A percentile compares a stretch with the other conserved stretches of the same genome.
Conservation (phyloP, 2,888 invertebrate species). For the Phengaris alcon region DNA sequence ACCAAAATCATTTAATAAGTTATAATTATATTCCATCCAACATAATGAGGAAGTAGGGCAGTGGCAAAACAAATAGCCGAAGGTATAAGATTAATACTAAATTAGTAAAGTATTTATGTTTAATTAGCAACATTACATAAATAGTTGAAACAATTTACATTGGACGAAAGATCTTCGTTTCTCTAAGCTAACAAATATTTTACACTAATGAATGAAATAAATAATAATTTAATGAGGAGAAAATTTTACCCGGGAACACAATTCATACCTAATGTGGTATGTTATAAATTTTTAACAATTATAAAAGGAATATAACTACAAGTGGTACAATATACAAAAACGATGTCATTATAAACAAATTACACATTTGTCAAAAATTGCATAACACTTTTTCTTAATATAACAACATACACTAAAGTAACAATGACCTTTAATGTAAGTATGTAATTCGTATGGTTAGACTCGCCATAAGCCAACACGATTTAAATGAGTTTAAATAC, state of each 20-base stretch:
- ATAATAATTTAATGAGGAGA: slow-evolving; percentile 27
- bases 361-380: slow-evolving; percentile 26
- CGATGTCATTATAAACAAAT: slow-evolving; percentile 13
- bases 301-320: slow-evolving; percentile 24
- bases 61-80: background rate
- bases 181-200: slow-evolving; percentile 29
- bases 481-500: slow-evolving; percentile 8
- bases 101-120: slow-evolving; percentile 4
- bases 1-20: background rate
- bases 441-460: background rate
- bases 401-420: slow-evolving; percentile 13
- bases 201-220: slow-evolving; percentile 32
- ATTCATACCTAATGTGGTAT: background rate
- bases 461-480: background rate
- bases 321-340: slow-evolving; percentile 17
- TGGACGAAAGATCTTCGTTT: slow-evolving; percentile 20
- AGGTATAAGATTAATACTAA: slow-evolving; percentile 24
- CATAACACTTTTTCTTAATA: slow-evolving; percentile 20
- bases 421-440: slow-evolving; percentile 1
- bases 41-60: background rate
- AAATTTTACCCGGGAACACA: slow-evolving; percentile 6
- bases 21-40: background rate
- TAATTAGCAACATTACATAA: slow-evolving; percentile 25
- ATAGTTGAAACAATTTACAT: slow-evolving; percentile 20
- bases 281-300: slow-evolving; percentile 9